Evolutionary conservation across 30 jellyfish, hydroid and myxozoan species (phyloP).

Genomic region (Mastigias papua): DNA sequence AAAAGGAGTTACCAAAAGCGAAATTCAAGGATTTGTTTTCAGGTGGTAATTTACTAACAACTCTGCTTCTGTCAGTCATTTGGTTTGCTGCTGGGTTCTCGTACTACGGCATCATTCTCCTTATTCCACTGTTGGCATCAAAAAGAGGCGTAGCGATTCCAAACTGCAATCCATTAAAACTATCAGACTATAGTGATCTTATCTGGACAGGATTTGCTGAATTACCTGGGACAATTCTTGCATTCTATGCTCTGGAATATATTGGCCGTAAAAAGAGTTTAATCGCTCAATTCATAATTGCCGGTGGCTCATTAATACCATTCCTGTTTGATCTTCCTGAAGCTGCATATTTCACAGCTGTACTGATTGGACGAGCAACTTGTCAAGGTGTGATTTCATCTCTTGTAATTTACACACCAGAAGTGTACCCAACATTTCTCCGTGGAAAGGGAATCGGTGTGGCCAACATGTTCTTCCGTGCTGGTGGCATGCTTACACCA

Average conservation of each 20-base stretch:
- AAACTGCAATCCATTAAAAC: slow-evolving; percentile 23
- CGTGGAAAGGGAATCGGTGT: slow-evolving; percentile 76
- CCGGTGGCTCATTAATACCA: slow-evolving; percentile 51
- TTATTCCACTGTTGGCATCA: slow-evolving; percentile 38
- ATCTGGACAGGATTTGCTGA: slow-evolving; percentile 78
- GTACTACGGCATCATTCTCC: slow-evolving; percentile 65
- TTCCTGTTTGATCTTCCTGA: slow-evolving; percentile 43
- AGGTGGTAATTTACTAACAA: slow-evolving; percentile 22
- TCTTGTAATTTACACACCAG: slow-evolving; percentile 77
- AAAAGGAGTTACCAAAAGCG: slow-evolving; percentile 1
- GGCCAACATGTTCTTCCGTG: slow-evolving; percentile 58
- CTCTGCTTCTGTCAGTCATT: slow-evolving; percentile 30
- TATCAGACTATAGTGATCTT: slow-evolving; percentile 38
- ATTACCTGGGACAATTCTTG: slow-evolving; percentile 69
- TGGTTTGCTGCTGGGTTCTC: slow-evolving; percentile 71
- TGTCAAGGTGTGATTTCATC: slow-evolving; percentile 72
- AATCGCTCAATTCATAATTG: slow-evolving; percentile 24
- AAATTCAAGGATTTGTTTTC: slow-evolving; percentile 21
- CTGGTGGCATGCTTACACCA: slow-evolving; percentile 79
- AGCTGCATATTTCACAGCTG: slow-evolving; percentile 4
- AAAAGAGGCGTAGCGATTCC: slow-evolving; percentile 6
- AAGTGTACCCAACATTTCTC: slow-evolving; percentile 79
- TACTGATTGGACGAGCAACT: slow-evolving; percentile 64
- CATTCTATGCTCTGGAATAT: slow-evolving; percentile 59
- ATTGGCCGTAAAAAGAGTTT: slow-evolving; percentile 62